phyloP scores from a whole-genome alignment of 2,888 invertebrate genomes.

The Conchocele bisecta region DNA sequence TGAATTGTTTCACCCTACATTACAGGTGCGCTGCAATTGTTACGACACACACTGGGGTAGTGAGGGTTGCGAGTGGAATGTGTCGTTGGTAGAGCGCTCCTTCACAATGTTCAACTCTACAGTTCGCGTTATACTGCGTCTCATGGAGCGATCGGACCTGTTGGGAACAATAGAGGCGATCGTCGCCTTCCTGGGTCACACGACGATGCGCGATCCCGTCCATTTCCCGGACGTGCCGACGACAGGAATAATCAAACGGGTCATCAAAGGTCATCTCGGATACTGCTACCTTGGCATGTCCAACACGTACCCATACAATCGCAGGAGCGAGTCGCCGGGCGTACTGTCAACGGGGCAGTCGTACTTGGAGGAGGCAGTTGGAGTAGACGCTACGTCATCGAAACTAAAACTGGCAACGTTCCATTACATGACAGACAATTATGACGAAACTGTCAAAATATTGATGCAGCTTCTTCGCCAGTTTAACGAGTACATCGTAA shows the following conservation, averaged over 20 bases:
- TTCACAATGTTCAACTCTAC: conserved; percentile 52
- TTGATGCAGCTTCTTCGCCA: conserved; percentile 52
- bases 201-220: conserved; percentile 47
- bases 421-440: conserved; percentile 51
- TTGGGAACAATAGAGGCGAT: conserved; percentile 51
- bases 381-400: conserved; percentile 43
- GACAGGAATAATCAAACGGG: conserved; percentile 40
- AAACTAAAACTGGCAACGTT: conserved; percentile 56
- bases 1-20: no score
- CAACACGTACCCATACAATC: conserved; percentile 47
- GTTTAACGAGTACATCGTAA: conserved; percentile 54
- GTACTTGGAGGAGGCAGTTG: conserved; percentile 43
- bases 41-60: conserved; percentile 54
- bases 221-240: conserved; percentile 53
- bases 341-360: conserved; percentile 37
- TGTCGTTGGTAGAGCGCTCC: conserved; percentile 49
- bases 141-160: conserved; percentile 49
- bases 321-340: conserved; percentile 33
- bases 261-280: conserved; percentile 51
- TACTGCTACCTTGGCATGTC: conserved; percentile 42
- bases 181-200: conserved; percentile 50
- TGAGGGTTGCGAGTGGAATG: conserved; percentile 43
- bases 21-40: conserved; percentile 41
- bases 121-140: conserved; percentile 42
- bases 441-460: conserved; percentile 51